These are phyloP conservation scores for Schizothorax lantsangensis DNA, from an alignment of 2,797 vertebrate genomes.

Conservation along the genomic window DNA sequence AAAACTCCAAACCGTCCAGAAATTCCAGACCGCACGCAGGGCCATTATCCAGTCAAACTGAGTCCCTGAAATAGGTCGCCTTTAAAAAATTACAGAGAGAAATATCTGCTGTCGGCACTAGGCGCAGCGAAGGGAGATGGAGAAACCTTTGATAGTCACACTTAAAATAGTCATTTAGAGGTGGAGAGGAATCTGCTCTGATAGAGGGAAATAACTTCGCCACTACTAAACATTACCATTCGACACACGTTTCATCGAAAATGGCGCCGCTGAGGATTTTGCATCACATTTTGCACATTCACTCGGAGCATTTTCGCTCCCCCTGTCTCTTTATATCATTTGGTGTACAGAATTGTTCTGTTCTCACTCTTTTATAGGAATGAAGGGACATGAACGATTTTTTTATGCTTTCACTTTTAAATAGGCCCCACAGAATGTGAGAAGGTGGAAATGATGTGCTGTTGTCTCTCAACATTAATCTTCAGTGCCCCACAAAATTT, in stretches of 20 bases:
- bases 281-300: conserved; percentile 39
- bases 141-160: conserved; percentile 36
- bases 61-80: conserved; percentile 27
- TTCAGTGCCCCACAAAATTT: conserved; percentile 73
- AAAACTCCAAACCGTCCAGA: conserved; percentile 51
- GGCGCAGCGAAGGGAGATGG: conserved; percentile 19
- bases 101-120: conserved; percentile 39
- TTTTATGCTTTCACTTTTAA: conserved; percentile 16
- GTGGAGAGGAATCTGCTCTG: conserved; percentile 32
- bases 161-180: conserved; percentile 48
- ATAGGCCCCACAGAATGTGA: conserved; percentile 28
- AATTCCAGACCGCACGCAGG: conserved; percentile 41
- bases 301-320: conserved; percentile 27
- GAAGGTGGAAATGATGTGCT: conserved; percentile 21
- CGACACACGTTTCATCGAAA: conserved; percentile 24
- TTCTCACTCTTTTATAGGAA: conserved; percentile 50
- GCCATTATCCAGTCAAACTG: conserved; percentile 51
- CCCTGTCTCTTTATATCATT: conserved; percentile 33
- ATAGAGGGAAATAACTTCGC: conserved; percentile 44
- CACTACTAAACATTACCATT: conserved; percentile 40
- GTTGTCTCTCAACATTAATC: conserved; percentile 68
- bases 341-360: not conserved
- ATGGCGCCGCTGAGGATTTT: conserved; percentile 12
- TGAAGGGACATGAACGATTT: conserved; percentile 37
- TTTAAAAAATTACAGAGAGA: conserved; percentile 38